phyloP scores from a whole-genome alignment of 1,140 invertebrate genomes.

The Drosophila sproati region DNA sequence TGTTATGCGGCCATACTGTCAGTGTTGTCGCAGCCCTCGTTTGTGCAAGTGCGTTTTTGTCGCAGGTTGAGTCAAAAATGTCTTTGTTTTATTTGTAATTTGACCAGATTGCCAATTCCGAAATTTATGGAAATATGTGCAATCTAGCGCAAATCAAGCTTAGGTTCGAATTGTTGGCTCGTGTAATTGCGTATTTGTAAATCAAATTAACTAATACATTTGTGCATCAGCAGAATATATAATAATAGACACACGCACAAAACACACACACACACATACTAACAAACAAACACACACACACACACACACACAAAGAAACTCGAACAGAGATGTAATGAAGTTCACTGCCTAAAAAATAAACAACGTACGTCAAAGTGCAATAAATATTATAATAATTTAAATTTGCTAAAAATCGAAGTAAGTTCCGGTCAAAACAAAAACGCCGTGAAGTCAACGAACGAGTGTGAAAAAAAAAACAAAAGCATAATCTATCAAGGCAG shows the following conservation, averaged over 20 bases:
- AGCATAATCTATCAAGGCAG: slow-evolving; percentile 30
- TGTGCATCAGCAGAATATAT: slow-evolving; percentile 51
- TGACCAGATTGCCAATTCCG: slow-evolving; percentile 17
- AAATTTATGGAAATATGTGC: slow-evolving; percentile 43
- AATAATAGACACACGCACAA: slow-evolving; percentile 69
- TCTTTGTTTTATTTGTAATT: slow-evolving; percentile 54
- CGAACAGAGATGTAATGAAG: slow-evolving; percentile 37
- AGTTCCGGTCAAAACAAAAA: slow-evolving; percentile 50
- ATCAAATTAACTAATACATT: slow-evolving; percentile 25
- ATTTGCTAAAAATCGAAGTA: slow-evolving; percentile 68
- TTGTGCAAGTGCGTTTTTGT: slow-evolving; percentile 43
- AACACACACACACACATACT: slow-evolving; percentile 26
- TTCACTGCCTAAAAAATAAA: slow-evolving; percentile 34
- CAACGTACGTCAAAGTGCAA: slow-evolving; percentile 65
- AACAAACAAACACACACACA: slow-evolving; percentile 5
- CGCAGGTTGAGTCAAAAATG: slow-evolving; percentile 43
- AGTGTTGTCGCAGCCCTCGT: slow-evolving; percentile 50
- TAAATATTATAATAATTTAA: slow-evolving; percentile 51
- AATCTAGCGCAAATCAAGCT: slow-evolving; percentile 11
- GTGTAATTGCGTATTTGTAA: slow-evolving; percentile 21
- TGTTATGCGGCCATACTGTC: slow-evolving; percentile 20
- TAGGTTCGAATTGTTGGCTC: not conserved
- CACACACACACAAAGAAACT: slow-evolving; percentile 17
- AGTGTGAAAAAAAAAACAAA: slow-evolving; percentile 28
- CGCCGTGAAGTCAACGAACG: slow-evolving; percentile 45